phyloP scores from a whole-genome alignment of 2,113 vertebrate species.

The Aptenodytes patagonicus region DNA sequence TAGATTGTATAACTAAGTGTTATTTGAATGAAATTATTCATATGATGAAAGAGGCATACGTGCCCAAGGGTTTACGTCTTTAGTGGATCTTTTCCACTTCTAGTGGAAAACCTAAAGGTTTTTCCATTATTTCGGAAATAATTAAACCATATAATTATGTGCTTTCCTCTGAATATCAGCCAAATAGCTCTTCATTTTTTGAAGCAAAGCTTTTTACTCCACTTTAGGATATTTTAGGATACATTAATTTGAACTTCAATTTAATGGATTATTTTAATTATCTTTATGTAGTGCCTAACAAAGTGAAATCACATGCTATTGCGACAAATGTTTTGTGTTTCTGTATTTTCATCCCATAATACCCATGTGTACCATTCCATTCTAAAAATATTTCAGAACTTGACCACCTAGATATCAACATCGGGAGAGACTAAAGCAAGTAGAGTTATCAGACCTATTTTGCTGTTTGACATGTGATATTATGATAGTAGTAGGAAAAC shows the following conservation, averaged over 20 bases:
- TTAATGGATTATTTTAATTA: neutral
- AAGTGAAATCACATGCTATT: neutral
- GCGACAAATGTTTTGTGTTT: neutral
- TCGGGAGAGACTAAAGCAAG: neutral
- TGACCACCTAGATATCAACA: neutral
- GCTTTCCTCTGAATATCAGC: neutral
- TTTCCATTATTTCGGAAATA: neutral
- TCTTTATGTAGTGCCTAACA: neutral
- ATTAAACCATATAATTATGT: neutral
- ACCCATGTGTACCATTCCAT: neutral
- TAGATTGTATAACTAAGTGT: neutral
- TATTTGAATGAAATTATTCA: neutral
- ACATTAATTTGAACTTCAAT: neutral
- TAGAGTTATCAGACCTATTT: neutral
- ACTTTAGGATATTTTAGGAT: neutral
- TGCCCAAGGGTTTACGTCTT: neutral
- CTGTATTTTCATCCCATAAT: neutral
- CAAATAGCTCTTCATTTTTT: neutral
- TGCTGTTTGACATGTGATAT: neutral
- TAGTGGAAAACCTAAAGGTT: neutral
- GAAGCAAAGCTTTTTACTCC: neutral
- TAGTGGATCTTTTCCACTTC: neutral
- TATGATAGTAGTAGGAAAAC: neutral
- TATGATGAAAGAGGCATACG: neutral
- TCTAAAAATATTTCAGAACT: neutral